phyloP scores from a whole-genome alignment of 2,113 vertebrate species.

The Gorsachius goisagi region DNA sequence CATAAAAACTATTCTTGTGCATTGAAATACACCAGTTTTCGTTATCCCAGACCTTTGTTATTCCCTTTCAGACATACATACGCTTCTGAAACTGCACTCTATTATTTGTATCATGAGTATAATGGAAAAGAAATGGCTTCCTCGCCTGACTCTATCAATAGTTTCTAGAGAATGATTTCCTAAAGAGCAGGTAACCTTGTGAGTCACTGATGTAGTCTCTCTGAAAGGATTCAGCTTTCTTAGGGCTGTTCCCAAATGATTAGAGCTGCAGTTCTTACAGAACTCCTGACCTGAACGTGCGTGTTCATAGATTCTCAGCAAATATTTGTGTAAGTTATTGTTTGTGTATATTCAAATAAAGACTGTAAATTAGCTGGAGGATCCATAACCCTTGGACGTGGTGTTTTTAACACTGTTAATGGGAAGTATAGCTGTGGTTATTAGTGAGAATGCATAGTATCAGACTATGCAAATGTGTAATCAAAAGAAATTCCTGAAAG shows the following conservation, averaged over 20 bases:
- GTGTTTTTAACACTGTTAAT: not conserved
- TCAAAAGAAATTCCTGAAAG: not conserved
- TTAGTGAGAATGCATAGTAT: not conserved
- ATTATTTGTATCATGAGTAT: not conserved
- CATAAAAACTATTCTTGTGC: not conserved
- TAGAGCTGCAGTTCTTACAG: not conserved
- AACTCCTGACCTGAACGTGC: not conserved
- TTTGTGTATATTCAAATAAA: not conserved
- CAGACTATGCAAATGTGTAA: not conserved
- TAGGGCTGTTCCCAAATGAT: not conserved
- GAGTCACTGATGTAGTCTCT: not conserved
- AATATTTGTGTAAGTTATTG: not conserved
- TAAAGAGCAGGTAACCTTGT: not conserved
- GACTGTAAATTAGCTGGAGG: not conserved
- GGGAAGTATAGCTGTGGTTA: not conserved
- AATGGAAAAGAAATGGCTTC: not conserved
- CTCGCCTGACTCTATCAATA: not conserved
- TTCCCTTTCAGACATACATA: not conserved
- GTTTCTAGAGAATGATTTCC: not conserved
- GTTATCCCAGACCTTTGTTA: not conserved
- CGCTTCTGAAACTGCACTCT: not conserved
- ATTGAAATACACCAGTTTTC: constrained; percentile 13
- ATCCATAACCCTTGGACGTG: not conserved
- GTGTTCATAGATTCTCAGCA: not conserved
- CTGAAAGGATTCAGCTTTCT: not conserved